Evolutionary conservation across 2,888 invertebrate species (phyloP).

Genomic region (Tenthredo mesomela): DNA sequence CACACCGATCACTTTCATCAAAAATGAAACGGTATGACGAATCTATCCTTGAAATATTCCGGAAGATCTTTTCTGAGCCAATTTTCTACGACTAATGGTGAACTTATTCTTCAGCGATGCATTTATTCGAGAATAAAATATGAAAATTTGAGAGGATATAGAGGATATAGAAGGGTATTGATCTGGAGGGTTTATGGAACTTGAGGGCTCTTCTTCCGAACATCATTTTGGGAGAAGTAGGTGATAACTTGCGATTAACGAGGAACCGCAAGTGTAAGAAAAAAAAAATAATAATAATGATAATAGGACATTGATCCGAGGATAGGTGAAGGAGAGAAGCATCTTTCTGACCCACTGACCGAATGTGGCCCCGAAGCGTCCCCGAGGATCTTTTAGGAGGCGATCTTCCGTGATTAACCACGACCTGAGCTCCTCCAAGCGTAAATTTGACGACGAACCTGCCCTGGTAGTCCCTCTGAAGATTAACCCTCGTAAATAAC

Average conservation of each 20-base stretch:
- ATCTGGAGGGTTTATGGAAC: neutral
- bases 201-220: neutral
- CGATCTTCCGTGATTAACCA: constrained; percentile 50
- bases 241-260: constrained; percentile 35
- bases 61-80: neutral
- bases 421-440: constrained; percentile 40
- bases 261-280: neutral
- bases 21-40: neutral
- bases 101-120: neutral
- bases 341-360: constrained; percentile 49
- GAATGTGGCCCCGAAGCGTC: constrained; percentile 10
- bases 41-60: neutral
- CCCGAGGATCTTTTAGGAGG: constrained; percentile 42
- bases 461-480: constrained; percentile 12
- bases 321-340: constrained; percentile 11
- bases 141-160: neutral
- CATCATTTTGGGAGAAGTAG: neutral
- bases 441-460: constrained; percentile 47
- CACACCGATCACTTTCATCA: neutral
- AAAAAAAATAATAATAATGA: neutral
- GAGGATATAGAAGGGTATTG: neutral
- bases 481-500: constrained; percentile 51
- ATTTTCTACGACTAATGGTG: neutral
- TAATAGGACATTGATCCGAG: constrained; percentile 38
- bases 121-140: neutral